Evolutionary conservation across 2,888 invertebrate species (phyloP), one percentile per base, ranked within the genome.

Genomic region (Drosophila affinis): DNA sequence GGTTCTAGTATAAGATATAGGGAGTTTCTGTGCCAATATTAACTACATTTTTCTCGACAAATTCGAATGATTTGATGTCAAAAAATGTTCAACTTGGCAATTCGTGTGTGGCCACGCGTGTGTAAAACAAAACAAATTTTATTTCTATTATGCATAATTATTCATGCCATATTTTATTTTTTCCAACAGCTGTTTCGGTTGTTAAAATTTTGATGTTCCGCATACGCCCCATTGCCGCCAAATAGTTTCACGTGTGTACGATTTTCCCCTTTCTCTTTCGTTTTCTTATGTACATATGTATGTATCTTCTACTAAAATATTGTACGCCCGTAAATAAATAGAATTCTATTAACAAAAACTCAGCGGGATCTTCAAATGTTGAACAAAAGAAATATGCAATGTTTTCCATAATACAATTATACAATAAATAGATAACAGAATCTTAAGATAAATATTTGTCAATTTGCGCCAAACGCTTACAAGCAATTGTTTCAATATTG

Each of bases 131-230:
- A 63, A 68, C 45, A 76, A 47, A 61, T 62, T 55, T 54, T 34
- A 79, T 69, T 73, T 77, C 55, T 59, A 67, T 76, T 70, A 60
- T 47, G 63, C 65, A 57, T 65, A 75, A 54, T 68, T 59, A 68
- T 65, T 68, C 53, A 53, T 72, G 52, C 46, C 52, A 63, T 21
- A 58, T 61, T 71, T 72, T 60, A 64, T 70, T 67, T 65, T 63
- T 69, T 65, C 34, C 64, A 84, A 72, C 84, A 79, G 81, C 84
- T 87, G 87, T 76, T 57, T 10, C 21, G 58, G 68, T 69, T 64
- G 58, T 44, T 65, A 77, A 29, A 29, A 48, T 46, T 44, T 51
- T 58, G 32, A 45, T 60, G 54, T 72, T 72, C 53, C 72, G 39
- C 72, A 72, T 72, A 56, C 55, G 70, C 62, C 70, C 51, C 56